These are phyloP conservation scores for Choloepus hoffmanni DNA, from an alignment of 2,113 vertebrate species.

Conservation along the genomic window DNA sequence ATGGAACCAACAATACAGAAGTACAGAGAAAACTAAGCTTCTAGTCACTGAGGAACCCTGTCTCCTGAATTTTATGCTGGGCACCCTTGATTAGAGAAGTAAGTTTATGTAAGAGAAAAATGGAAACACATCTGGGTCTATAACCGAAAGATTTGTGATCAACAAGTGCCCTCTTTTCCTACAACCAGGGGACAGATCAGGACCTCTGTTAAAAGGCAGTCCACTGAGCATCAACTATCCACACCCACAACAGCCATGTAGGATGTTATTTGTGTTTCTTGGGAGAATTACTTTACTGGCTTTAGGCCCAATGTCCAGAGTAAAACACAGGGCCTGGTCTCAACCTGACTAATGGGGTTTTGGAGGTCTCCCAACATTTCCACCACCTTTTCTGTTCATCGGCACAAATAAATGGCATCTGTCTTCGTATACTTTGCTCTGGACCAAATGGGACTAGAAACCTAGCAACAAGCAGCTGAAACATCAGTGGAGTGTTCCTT, in stretches of 20 bases:
- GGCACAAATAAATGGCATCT: neutral
- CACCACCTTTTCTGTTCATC: neutral
- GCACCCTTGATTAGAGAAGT: constrained; percentile 26
- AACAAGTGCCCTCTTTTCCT: neutral
- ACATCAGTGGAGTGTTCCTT: accelerated
- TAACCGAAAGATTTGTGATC: constrained; percentile 53
- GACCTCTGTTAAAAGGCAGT: neutral
- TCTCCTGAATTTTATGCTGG: neutral
- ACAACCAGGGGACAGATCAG: constrained; percentile 12
- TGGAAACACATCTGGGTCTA: constrained; percentile 53
- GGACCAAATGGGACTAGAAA: neutral
- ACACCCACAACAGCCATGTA: too few relatives aligned
- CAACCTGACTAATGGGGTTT: neutral
- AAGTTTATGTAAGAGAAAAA: neutral
- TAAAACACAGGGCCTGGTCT: neutral
- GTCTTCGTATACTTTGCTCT: neutral
- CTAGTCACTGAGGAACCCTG: neutral
- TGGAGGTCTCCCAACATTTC: neutral
- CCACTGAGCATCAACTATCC: neutral
- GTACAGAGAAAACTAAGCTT: neutral
- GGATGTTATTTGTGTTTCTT: neutral
- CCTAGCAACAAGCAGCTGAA: neutral
- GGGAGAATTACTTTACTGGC: neutral
- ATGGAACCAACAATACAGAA: neutral
- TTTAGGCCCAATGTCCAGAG: neutral